Evolutionary conservation across 2,113 vertebrate species (phyloP).

Genomic region (Catharus minimus): DNA sequence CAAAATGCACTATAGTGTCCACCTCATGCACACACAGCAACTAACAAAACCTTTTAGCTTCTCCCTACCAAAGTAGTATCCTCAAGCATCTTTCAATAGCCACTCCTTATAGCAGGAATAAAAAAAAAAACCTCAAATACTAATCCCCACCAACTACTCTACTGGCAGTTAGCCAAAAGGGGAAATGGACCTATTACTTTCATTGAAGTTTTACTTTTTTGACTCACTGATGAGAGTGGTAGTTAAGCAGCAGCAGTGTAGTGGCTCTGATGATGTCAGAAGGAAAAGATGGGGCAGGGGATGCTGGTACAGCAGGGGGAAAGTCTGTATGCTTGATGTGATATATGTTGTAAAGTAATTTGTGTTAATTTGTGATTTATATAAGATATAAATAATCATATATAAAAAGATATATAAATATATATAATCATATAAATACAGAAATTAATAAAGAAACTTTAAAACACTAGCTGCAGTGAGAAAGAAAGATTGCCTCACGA

Average conservation of each 20-base stretch:
- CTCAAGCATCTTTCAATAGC: background rate
- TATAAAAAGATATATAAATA: too few species aligned
- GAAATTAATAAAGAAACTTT: too few species aligned
- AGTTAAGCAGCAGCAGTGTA: background rate
- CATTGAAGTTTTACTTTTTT: background rate
- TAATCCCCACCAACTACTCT: background rate
- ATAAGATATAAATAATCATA: too few species aligned
- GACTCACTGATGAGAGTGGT: background rate
- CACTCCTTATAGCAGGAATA: background rate
- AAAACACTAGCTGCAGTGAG: too few species aligned
- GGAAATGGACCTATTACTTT: background rate
- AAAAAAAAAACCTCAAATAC: background rate
- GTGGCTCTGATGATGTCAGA: background rate
- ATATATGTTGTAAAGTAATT: too few species aligned
- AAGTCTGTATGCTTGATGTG: background rate
- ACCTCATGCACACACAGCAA: background rate
- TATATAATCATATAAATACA: too few species aligned
- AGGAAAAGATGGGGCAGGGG: background rate
- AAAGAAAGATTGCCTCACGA: too few species aligned
- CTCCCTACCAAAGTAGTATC: background rate
- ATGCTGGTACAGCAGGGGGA: background rate
- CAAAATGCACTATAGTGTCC: rapidly evolving
- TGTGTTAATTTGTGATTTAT: too few species aligned
- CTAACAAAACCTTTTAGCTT: background rate
- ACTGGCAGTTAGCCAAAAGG: background rate